Evolutionary conservation across 2,888 invertebrate species (phyloP).

Genomic region (Ennomos fuscantarius): DNA sequence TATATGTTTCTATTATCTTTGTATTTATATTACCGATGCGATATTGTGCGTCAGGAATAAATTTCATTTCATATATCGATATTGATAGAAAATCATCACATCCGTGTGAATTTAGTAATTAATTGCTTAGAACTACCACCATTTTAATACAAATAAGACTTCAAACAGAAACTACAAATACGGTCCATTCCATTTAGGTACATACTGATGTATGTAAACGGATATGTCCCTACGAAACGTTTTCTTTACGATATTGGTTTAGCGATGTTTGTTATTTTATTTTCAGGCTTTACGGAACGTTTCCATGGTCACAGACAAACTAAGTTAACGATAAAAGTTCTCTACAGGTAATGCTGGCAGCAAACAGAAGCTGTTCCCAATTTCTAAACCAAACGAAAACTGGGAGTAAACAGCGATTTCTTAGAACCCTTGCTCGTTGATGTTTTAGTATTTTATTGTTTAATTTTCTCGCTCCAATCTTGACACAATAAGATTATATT

Average conservation of each 20-base stretch:
- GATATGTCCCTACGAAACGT: slow-evolving; percentile 14
- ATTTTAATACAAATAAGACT: too few species aligned
- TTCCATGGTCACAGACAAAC: slow-evolving; percentile 28
- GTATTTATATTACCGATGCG: too few species aligned
- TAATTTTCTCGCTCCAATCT: slow-evolving; percentile 21
- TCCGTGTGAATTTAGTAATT: too few species aligned
- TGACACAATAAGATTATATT: slow-evolving; percentile 19
- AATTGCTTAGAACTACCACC: too few species aligned
- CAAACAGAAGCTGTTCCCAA: slow-evolving; percentile 35
- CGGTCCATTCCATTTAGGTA: slow-evolving; percentile 5
- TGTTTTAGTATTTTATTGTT: slow-evolving; percentile 33
- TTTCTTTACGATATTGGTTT: slow-evolving; percentile 25
- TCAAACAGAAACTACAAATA: not conserved
- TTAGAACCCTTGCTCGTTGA: slow-evolving; percentile 8
- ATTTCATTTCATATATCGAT: too few species aligned
- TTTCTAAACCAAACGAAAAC: slow-evolving; percentile 37
- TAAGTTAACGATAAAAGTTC: slow-evolving; percentile 29
- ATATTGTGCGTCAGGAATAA: too few species aligned
- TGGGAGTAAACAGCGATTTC: slow-evolving; percentile 23
- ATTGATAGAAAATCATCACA: too few species aligned
- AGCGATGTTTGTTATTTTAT: slow-evolving; percentile 23
- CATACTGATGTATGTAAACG: slow-evolving; percentile 23
- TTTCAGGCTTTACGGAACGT: slow-evolving; percentile 16
- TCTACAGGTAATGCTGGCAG: slow-evolving; percentile 29
- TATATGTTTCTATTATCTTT: too few species aligned